phyloP scores from a whole-genome alignment of 1,140 invertebrate species.

The Potamilus streckersoni region DNA sequence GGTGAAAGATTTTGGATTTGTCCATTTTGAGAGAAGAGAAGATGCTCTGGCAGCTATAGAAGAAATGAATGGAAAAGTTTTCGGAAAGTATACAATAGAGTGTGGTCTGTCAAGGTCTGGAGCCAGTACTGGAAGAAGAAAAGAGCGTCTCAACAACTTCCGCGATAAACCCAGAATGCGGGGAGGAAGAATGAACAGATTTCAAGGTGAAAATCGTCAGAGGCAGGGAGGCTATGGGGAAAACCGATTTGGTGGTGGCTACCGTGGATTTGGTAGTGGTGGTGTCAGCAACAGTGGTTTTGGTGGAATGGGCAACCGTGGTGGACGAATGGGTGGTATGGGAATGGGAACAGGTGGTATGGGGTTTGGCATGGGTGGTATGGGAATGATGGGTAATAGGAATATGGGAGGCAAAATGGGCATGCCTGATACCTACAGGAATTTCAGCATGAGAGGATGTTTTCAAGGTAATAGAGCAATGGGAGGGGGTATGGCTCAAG shows the following conservation, averaged over 20 bases:
- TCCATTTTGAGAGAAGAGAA: slow-evolving; percentile 67
- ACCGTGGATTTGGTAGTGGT: not conserved
- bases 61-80: not conserved
- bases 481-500: too few species aligned
- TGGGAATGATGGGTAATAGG: too few species aligned
- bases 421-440: too few species aligned
- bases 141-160: too few species aligned
- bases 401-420: too few species aligned
- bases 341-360: not conserved
- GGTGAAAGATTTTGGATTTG: slow-evolving; percentile 69
- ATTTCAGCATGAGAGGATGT: too few species aligned
- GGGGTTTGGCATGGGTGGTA: not conserved
- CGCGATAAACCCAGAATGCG: not conserved
- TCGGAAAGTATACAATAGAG: too few species aligned
- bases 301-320: not conserved
- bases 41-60: slow-evolving; percentile 50
- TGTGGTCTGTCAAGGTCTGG: too few species aligned
- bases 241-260: slow-evolving; percentile 2
- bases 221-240: slow-evolving; percentile 5
- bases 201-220: not conserved
- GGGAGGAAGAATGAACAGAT: not conserved
- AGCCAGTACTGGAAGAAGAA: too few species aligned
- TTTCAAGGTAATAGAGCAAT: too few species aligned
- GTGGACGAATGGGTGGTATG: not conserved
- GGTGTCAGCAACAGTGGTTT: not conserved